These are phyloP conservation scores for Aphelinus certus DNA, from an alignment of 1,140 invertebrate species.

Conservation along the genomic window DNA sequence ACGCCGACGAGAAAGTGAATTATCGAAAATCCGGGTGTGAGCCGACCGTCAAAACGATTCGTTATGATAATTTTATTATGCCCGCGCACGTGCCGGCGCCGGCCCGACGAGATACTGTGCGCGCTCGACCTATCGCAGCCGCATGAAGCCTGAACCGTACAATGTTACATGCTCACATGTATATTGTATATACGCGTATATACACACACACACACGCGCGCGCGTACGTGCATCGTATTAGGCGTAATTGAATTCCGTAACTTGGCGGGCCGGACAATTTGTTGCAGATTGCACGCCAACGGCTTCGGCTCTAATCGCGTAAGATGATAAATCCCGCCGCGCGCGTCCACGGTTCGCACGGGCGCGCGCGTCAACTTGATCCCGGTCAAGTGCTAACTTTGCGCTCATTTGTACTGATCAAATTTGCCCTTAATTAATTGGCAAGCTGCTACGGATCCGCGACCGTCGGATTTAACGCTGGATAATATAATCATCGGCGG, in stretches of 20 bases:
- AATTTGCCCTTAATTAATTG: too few relatives aligned
- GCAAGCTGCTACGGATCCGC: too few relatives aligned
- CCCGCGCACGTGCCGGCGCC: neutral
- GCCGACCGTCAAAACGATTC: slow-evolving; percentile 16
- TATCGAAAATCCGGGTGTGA: neutral
- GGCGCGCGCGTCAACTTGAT: neutral
- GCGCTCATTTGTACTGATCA: too few relatives aligned
- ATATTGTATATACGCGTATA: neutral
- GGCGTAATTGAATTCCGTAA: slow-evolving; percentile 28
- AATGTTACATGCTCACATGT: too few relatives aligned
- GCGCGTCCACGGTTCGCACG: neutral
- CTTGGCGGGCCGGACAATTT: slow-evolving; percentile 10
- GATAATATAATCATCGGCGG: too few relatives aligned
- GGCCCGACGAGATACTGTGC: too few relatives aligned
- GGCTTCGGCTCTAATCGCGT: slow-evolving; percentile 13
- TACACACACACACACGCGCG: neutral
- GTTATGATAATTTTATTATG: slow-evolving; percentile 17
- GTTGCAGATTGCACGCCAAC: neutral
- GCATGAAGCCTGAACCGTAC: too few relatives aligned
- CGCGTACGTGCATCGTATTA: slow-evolving; percentile 16
- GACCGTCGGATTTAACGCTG: too few relatives aligned
- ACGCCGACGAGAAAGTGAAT: neutral
- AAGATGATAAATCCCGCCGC: neutral
- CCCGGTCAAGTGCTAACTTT: too few relatives aligned
- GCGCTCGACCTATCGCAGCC: too few relatives aligned